Conservation (phyloP, 2,113 vertebrate species). For the Petroica traversi region DNA sequence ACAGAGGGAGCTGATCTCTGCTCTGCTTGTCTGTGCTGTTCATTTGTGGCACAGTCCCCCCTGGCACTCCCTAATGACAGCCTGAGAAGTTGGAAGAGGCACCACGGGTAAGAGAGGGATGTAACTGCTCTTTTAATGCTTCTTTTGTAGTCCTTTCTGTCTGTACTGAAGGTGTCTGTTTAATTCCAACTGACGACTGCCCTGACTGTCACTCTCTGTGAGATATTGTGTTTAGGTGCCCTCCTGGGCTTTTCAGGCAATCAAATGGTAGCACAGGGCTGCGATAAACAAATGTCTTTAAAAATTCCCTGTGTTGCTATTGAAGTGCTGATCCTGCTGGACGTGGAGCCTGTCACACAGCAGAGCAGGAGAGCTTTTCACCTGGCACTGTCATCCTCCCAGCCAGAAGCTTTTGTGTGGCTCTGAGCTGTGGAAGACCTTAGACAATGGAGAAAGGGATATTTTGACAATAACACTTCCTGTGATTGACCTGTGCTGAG, state of each 20-base stretch:
- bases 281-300: slow-evolving; percentile 17
- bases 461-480: not conserved
- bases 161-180: not conserved
- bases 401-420: slow-evolving; percentile 1
- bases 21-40: not conserved
- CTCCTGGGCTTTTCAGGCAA: slow-evolving; percentile 41
- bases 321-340: not conserved
- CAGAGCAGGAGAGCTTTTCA: not conserved
- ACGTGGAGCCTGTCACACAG: not conserved
- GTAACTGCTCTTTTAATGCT: not conserved
- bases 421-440: not conserved
- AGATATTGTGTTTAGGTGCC: not conserved
- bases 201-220: not conserved
- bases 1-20: not conserved
- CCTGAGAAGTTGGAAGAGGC: not conserved
- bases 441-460: not conserved
- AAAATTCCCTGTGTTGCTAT: not conserved
- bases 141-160: slow-evolving; percentile 5
- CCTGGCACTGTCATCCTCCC: not conserved
- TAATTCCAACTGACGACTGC: not conserved
- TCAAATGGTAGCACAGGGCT: not conserved
- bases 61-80: not conserved
- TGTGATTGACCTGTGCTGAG: not conserved
- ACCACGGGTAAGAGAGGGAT: not conserved
- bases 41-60: not conserved